Evolutionary conservation across 2,888 invertebrate genomes (phyloP), one percentile per base, ranked within the genome.

Genomic region (Drosophila paracracens): DNA sequence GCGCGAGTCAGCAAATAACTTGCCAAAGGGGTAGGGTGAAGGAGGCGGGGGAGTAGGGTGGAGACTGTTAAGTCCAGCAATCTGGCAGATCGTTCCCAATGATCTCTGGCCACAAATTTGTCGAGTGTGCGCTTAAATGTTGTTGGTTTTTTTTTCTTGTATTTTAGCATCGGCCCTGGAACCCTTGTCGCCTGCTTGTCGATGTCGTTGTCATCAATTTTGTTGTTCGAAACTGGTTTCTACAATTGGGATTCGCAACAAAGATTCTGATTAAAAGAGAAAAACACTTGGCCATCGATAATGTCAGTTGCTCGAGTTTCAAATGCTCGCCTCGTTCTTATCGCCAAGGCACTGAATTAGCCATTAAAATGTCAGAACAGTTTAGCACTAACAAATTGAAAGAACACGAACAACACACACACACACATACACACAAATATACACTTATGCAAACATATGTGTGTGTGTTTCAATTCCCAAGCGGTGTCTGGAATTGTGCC

Each of bases 81-180:
- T 59, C 60, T 51, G 54, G 66, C 52, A 64, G 68, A 70, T 79
- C 75, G 70, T 59, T 73, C 46, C 51, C 76, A 76, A 76, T 68
- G 87, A 78, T 71, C 68, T 81, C 74, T 78, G 82, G 79, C 76
- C 73, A 78, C 85, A 88, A 88, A 88, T 89, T 89, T 88, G 90
- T 88, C 86, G 88, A 88, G 88, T 88, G 82, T 88, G 88, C 88
- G 88, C 89, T 89, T 88, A 88, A 88, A 89, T 89, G 89, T 88
- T 89, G 16, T 25, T 25, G 25, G 38, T 13, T 38, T 29, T 18
- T 35, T 31, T n/a, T 31, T 1, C 6, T n/a, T 31, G 13, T 13
- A 27, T 36, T 85, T 66, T 16, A 4, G 79, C 83, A 68, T 75
- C 74, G 72, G 70, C 61, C 68, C 40, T 60, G 76, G 38, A 18